Percentiles rank a stretch among this genome's conserved stretches.
Conservation (phyloP, 2,797 vertebrate species). For the Decapterus maruadsi region DNA sequence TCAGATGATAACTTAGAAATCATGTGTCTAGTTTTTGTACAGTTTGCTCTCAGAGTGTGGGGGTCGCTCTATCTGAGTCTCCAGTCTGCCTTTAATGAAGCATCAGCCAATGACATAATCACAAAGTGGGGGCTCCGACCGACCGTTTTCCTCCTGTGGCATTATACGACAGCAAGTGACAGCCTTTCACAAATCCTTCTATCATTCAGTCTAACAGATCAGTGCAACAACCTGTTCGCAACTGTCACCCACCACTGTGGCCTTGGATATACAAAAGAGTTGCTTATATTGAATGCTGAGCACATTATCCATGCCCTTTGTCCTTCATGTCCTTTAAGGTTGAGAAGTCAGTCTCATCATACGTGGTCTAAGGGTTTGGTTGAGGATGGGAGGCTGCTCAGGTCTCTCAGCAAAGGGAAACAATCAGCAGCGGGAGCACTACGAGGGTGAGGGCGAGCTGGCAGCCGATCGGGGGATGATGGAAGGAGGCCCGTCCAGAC, state of each 20-base stretch:
- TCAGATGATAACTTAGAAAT: constrained; percentile 70
- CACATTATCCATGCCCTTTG: constrained; percentile 56
- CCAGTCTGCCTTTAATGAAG: constrained; percentile 55
- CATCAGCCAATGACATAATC: constrained; percentile 56
- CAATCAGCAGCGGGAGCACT: constrained; percentile 73
- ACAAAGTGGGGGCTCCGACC: constrained; percentile 41
- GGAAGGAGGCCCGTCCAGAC: constrained; percentile 74
- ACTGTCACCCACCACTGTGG: constrained; percentile 38
- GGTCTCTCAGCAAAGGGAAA: constrained; percentile 81
- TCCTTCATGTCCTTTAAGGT: constrained; percentile 57
- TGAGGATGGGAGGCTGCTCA: constrained; percentile 55
- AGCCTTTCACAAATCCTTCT: constrained; percentile 56
- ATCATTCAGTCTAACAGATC: constrained; percentile 36
- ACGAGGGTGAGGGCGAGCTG: constrained; percentile 46
- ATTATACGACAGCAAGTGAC: constrained; percentile 56
- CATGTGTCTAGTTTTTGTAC: constrained; percentile 73
- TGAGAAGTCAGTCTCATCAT: constrained; percentile 63
- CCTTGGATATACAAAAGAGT: constrained; percentile 65
- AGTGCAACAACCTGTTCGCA: constrained; percentile 42
- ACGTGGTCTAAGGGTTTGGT: constrained; percentile 62
- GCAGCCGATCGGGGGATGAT: constrained; percentile 32
- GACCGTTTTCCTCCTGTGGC: constrained; percentile 53
- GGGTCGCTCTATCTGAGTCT: constrained; percentile 43
- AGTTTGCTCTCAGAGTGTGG: constrained; percentile 59
- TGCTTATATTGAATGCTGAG: constrained; percentile 59